Evolutionary conservation across 2,888 invertebrate species (phyloP), one percentile per base, ranked within the genome.

Genomic region (Hyposoter dolosus): DNA sequence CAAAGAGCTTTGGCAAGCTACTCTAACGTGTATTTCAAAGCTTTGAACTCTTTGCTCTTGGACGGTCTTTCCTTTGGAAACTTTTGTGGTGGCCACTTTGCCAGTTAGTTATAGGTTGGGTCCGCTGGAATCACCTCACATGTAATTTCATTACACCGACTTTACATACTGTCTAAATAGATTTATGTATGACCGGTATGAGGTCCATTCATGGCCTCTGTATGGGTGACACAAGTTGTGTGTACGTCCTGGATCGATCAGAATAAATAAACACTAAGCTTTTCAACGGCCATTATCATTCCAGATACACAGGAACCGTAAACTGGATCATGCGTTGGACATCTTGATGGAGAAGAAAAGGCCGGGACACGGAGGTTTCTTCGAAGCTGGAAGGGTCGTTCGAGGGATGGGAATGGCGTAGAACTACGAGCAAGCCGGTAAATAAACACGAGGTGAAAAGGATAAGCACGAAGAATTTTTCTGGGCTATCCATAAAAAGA

Each of bases 11-110:
- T 17, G 19, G 60, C 78, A 19, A 85, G 69, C 65, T 71, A 28
- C 56, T 60, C 56, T 28, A 40, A 7, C 45, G 43, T 66, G 69
- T 35, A 65, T 47, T 19, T 10, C 7, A 12, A 23, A 76, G 82
- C 83, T 86, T 83, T 86, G 83, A 81, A 77, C 77, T 74, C 83
- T 82, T 74, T 28, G 68, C 74, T 83, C 74, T 74, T 65, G 63
- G 74, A 23, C 60, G 65, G 56, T 3, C 76, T 74, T 83, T 80
- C 17, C 85, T 66, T 83, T 79, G 85, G 77, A 80, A 80, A 72
- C 77, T 76, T 76, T 80, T 43, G 50, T 83, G 76, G 80, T 80
- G 76, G 82, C 76, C 32, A 68, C 77, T 83, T 77, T 45, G 76
- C 40, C 53, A 60, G 72, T 60, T 60, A 81, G 56, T 68, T 47